These are phyloP conservation scores for Rhorus exstirpatorius DNA, from an alignment of 2,888 invertebrate species.

Conservation along the genomic window DNA sequence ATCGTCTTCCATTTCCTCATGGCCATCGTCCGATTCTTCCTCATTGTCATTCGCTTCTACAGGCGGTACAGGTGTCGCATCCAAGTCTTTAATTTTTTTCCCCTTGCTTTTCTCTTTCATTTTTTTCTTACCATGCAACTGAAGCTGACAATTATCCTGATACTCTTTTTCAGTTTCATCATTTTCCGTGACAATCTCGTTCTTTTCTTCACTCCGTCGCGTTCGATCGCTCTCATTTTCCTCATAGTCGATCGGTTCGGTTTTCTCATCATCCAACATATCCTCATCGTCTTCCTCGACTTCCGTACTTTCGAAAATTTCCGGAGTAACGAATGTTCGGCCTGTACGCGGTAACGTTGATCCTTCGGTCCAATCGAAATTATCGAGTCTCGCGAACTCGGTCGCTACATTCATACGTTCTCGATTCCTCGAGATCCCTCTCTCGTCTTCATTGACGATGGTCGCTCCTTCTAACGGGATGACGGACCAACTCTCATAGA, in stretches of 20 bases:
- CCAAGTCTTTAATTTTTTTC: neutral
- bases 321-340: slow-evolving; percentile 8
- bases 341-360: neutral
- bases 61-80: slow-evolving; percentile 45
- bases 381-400: slow-evolving; percentile 50
- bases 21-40: slow-evolving; percentile 22
- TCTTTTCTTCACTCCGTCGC: slow-evolving; percentile 37
- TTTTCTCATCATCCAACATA: slow-evolving; percentile 1
- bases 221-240: neutral
- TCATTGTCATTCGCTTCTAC: slow-evolving; percentile 35
- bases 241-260: neutral
- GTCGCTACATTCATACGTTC: slow-evolving; percentile 43
- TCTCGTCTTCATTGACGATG: slow-evolving; percentile 38
- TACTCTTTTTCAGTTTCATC: slow-evolving; percentile 58
- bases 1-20: slow-evolving; percentile 26
- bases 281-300: slow-evolving; percentile 39
- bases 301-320: slow-evolving; percentile 12
- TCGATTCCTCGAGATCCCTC: slow-evolving; percentile 51
- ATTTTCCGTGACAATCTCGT: slow-evolving; percentile 2
- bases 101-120: no score
- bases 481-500: slow-evolving; percentile 56
- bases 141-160: slow-evolving; percentile 64
- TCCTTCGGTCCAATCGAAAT: slow-evolving; percentile 68
- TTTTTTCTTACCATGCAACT: slow-evolving; percentile 38
- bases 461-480: slow-evolving; percentile 17